These are phyloP conservation scores for Quadroppia sp. DNA, from an alignment of 2,888 invertebrate genomes.

Conservation along the genomic window DNA sequence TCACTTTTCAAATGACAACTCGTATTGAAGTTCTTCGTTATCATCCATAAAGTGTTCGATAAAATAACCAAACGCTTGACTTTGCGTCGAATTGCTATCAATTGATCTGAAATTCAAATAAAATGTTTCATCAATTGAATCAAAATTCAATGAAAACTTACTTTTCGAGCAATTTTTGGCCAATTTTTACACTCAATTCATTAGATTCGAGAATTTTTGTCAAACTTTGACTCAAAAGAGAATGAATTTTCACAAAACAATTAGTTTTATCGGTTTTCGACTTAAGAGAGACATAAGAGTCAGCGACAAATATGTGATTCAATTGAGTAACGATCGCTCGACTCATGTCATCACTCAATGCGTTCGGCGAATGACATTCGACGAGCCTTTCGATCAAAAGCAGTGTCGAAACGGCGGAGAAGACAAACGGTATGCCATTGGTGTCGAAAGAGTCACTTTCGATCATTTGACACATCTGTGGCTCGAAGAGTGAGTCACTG, in stretches of 20 bases:
- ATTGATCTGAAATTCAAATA: neutral
- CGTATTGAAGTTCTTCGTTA: neutral
- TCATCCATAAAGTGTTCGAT: neutral
- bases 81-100: neutral
- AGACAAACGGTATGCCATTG: constrained; percentile 6
- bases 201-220: neutral
- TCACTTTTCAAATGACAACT: constrained; percentile 13
- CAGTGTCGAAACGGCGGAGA: neutral
- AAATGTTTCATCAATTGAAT: neutral
- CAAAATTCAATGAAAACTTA: neutral
- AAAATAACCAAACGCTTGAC: neutral
- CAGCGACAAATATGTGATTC: constrained; percentile 1
- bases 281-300: neutral
- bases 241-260: neutral
- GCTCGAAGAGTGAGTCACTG: neutral
- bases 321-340: neutral
- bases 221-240: neutral
- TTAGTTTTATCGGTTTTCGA: neutral
- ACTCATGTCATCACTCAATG: neutral
- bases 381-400: neutral
- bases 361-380: neutral
- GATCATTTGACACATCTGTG: constrained; percentile 24
- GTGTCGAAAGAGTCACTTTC: neutral
- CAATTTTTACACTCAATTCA: neutral
- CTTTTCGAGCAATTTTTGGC: neutral